A percentile compares a stretch with the other conserved stretches of the same genome.
These are phyloP conservation scores for Dryococelus australis DNA, from an alignment of 2,888 invertebrate species.

Conservation along the genomic window DNA sequence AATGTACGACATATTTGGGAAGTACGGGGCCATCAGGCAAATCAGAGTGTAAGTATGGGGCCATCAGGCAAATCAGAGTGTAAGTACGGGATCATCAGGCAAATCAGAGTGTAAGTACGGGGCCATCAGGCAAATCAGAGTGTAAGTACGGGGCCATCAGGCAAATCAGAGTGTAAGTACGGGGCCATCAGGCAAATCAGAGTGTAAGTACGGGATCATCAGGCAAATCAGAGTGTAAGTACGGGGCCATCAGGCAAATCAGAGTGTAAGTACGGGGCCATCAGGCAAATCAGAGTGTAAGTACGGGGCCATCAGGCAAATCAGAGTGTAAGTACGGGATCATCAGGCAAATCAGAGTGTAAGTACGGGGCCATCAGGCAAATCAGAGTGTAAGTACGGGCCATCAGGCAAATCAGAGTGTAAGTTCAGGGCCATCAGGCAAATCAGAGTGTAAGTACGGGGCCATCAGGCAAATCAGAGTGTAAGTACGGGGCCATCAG, in stretches of 20 bases:
- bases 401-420: too few species aligned
- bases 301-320: constrained; percentile 98
- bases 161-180: constrained; percentile 99
- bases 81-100: constrained; percentile 99
- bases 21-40: constrained; percentile 98
- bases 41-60: constrained; percentile 96
- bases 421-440: constrained; percentile 99
- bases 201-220: too few species aligned
- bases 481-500: constrained; percentile 99
- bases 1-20: constrained; percentile 99
- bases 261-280: constrained; percentile 99
- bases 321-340: constrained; percentile 97
- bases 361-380: constrained; percentile 99
- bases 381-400: constrained; percentile 97
- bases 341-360: too few species aligned
- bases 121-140: constrained; percentile 96
- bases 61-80: constrained; percentile 98
- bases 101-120: constrained; percentile 99
- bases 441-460: constrained; percentile 99
- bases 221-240: too few species aligned
- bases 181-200: constrained; percentile 98
- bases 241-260: constrained; percentile 98
- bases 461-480: constrained; percentile 96
- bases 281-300: constrained; percentile 99
- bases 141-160: constrained; percentile 99